Evolutionary conservation across 2,888 invertebrate species (phyloP), one percentile per base, ranked within the genome.

Genomic region (Balanococcus diminutus): DNA sequence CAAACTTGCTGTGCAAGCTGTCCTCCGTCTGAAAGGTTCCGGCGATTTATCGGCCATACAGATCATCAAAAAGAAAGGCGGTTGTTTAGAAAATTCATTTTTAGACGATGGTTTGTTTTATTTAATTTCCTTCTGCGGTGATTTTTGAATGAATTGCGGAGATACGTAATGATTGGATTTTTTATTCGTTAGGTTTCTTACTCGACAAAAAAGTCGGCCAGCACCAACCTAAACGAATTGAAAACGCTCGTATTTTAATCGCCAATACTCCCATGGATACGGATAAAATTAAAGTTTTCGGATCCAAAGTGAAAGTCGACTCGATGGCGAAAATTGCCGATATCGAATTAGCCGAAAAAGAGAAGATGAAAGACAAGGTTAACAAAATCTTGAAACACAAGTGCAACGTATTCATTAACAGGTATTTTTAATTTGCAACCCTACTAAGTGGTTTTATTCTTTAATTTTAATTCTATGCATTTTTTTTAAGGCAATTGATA

Each of bases 261-360:
- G 99, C 99, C 14, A 99, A 99, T 90, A 99, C 99, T 11, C 98
- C 99, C 0, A 99, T 99, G 99, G 99, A 99, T 91, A 97, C 98
- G 0, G 99, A 99, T 90, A 99, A 99, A 91, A 98, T 99, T 88
- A 99, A 99, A 92, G 94, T 99, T 28, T 99, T 99, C 91, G 99
- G 99, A 75, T 98, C 98, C 67, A 94, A 97, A 88, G 98, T 96
- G 88, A 95, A 96, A 89, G 96, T 96, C 0, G 96, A 96, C 90
- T 96, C 96, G 0, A 94, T 96, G 93, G 94, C 96, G 0, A 96
- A 99, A 91, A 97, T 99, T 87, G 99, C 99, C 4, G 99, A 99
- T 89, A 91, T 99, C 83, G 99, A 99, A 91, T 91, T 96, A 81
- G 99, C 99, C 0, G 99, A 99, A 90, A 99, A 99, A 90, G 97